Base-by-base conservation (phyloP, 2,797 vertebrate genomes). In the Cossypha heuglini region DNA sequence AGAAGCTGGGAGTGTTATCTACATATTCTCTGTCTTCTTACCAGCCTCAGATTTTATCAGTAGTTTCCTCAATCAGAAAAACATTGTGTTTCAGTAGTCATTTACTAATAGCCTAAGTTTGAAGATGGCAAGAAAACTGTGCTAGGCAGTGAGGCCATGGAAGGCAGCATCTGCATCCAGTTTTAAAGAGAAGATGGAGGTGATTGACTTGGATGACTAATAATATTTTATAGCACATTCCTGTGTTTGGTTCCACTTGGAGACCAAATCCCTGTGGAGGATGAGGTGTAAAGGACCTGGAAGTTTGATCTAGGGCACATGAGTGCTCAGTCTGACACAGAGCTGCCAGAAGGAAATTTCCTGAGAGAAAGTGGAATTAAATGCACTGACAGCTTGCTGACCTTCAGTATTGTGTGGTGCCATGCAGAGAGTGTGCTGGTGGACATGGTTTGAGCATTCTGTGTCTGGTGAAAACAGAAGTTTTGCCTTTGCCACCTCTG, bases 231-330 rank as follows among this genome's bases (percentile, higher is more conserved):
- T 28, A 61, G 4, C 13, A 33, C 4, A 1, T 45, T 88, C 5
- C 38, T 0, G 0, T 0, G 0, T 59, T 59, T 51, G 33, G 10
- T 46, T 69, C 40, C 19, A 9, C 22, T 40, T 69, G 69, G 67
- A 69, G 42, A 58, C 33, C 51, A 58, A 37, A 26, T 18, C 26
- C 37, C 21, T 21, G 16, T 3, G 51, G 61, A 79, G 35, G 62
- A 49, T 33, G 66, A 49, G 29, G n/a, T 25, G 16, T 11, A 42
- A 40, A 66, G 43, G 29, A 19, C 8, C 19, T 68, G 29, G 25
- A 59, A 72, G 11, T 24, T 22, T 3, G 9, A 9, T 35, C 25
- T 1, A 6, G 40, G 29, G 26, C 16, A 16, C 0, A 0, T 12
- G 37, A 29, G 11, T 8, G 22, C 45, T 71, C 43, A 29, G 18